Evolutionary conservation across 2,113 vertebrate species (phyloP), one percentile per base, ranked within the genome.

Genomic region (Microcebus murinus): DNA sequence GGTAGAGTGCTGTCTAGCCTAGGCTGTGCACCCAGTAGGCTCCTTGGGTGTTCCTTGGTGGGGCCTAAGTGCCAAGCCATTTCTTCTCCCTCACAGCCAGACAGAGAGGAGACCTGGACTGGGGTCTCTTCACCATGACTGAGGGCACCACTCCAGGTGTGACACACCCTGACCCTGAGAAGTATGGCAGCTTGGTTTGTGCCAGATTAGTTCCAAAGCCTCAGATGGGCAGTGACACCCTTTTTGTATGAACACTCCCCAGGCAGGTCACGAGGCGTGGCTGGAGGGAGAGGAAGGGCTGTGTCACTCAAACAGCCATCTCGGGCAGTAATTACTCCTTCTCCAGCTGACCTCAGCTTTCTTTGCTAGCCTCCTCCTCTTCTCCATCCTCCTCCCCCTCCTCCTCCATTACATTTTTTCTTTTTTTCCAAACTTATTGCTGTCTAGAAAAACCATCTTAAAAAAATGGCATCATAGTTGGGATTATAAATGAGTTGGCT

Each of bases 401-500:
- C 57, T 4, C 20, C 20, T 25, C 48, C 76, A 76, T 89, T 27
- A 68, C 25, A 87, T 34, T 76, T 8, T 63, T 48, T 76, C 61
- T 36, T 59, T 88, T 77, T 63, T 39, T 34, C 18, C n/a, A 81
- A 73, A 81, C 52, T 45, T 80, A 5, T 82, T 92, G 61, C 36
- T 21, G 52, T 63, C 39, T 86, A 83, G 76, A 96, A 81, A 96
- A 65, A 45, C 11, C n/a, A 70, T 92, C 87, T 52, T 55, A 6
- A 55, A 48, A 59, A 76, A 87, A 68, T n/a, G n/a, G 59, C 61
- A 10, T 83, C 61, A 77, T 80, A 73, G 63, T 76, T 92, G 59
- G 34, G 68, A 87, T 95, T 94, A 52, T 91, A 95, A 97, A 94
- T 94, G 86, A 94, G 67, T 74, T 88, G 68, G 61, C 87, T 92